These are phyloP conservation scores for Macrocentrus cingulum DNA, from an alignment of 1,140 invertebrate genomes.

Conservation along the genomic window DNA sequence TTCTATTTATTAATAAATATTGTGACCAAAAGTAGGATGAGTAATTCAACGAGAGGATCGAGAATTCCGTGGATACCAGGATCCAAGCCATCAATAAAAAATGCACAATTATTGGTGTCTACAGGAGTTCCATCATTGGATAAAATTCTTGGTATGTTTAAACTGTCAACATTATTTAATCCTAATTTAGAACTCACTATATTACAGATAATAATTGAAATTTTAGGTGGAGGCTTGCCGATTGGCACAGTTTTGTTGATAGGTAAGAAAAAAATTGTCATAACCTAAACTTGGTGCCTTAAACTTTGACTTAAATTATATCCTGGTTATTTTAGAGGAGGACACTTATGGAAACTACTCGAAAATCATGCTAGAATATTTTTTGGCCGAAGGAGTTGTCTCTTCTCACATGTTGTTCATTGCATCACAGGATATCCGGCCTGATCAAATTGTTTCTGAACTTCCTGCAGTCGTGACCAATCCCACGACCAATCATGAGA, in stretches of 20 bases:
- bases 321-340: conserved; percentile 67
- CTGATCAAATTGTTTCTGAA: conserved; percentile 64
- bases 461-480: conserved; percentile 54
- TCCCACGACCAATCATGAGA: conserved; percentile 29
- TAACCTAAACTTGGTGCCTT: conserved; percentile 4
- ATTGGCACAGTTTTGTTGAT: conserved; percentile 64
- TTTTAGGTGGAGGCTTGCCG: conserved; percentile 64
- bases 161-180: conserved; percentile 9
- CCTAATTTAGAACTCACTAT: conserved; percentile 21
- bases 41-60: conserved; percentile 23
- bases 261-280: conserved; percentile 44
- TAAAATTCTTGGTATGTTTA: conserved; percentile 62
- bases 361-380: conserved; percentile 77
- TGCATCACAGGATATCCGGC: conserved; percentile 71
- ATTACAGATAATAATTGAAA: conserved; percentile 33
- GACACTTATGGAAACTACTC: conserved; percentile 75
- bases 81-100: conserved; percentile 67
- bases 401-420: conserved; percentile 72
- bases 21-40: too few relatives aligned
- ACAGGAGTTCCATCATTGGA: conserved; percentile 73
- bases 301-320: conserved; percentile 14
- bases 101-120: conserved; percentile 70
- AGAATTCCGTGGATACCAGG: conserved; percentile 60
- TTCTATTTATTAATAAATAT: too few relatives aligned
- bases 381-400: conserved; percentile 77